These are phyloP conservation scores for Silurus lanzhouensis DNA, from an alignment of 2,797 vertebrate genomes.

Conservation along the genomic window DNA sequence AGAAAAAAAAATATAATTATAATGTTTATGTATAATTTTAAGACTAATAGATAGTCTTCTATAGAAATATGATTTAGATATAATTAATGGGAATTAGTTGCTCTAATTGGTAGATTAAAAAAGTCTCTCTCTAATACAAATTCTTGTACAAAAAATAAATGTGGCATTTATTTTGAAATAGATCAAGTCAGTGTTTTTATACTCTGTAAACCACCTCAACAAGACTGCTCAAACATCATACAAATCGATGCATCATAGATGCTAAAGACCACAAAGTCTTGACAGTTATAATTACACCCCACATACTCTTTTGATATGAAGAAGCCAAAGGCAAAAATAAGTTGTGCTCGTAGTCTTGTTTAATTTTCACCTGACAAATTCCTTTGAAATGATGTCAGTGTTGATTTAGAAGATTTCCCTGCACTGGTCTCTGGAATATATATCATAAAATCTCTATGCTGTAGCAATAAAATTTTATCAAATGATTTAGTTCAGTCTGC, in stretches of 20 bases:
- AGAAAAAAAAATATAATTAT: too few relatives aligned
- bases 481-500: too few relatives aligned
- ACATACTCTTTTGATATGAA: not conserved
- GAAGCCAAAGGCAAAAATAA: constrained; percentile 12
- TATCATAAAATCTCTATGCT: not conserved
- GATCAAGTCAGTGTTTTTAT: not conserved
- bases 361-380: not conserved
- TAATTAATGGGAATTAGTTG: not conserved
- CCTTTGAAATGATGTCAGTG: not conserved
- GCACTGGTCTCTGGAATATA: not conserved
- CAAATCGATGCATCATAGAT: not conserved
- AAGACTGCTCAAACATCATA: not conserved
- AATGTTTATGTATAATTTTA: too few relatives aligned
- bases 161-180: too few relatives aligned
- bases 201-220: not conserved
- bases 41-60: not conserved
- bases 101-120: not conserved
- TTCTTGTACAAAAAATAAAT: not conserved
- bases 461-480: not conserved
- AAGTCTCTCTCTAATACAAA: not conserved
- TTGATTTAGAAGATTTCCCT: not conserved
- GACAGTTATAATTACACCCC: not conserved
- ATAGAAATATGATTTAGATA: not conserved
- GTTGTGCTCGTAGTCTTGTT: not conserved
- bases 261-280: not conserved